Evolutionary conservation across 2,113 vertebrate genomes (phyloP), one percentile per base, ranked within the genome.

Genomic region (Bettongia penicillata): DNA sequence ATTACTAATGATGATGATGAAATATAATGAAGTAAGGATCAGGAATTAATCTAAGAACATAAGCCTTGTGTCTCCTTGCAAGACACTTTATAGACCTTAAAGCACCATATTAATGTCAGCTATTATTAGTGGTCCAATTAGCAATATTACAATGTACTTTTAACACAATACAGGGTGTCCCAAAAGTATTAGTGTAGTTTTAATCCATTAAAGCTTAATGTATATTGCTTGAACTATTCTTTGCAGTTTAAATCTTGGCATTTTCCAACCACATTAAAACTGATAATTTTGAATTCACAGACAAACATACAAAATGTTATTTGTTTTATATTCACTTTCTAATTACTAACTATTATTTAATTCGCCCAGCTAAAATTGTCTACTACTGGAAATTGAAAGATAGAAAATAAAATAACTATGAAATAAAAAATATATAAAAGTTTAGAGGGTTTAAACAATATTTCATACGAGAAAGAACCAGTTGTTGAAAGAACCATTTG

Each of bases 271-370:
- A 68, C 8, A 6, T 68, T 16, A 68, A 61, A 77, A 77, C n/a
- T n/a, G 61, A 37, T 77, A 19, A 77, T 77, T 77, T 77, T 77
- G 37, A 77, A 31, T 1, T 7, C 37, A 77, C 37, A 37, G 12
- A 31, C 9, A 68, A n/a, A 68, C 3, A 19, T n/a, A 68, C 37
- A n/a, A 77, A 77, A 77, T 77, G 31, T n/a, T n/a, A 68, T 68
- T 68, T 77, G 25, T 57, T 95, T 68, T 89, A 94, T 68, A 55
- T 94, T 19, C 89, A 90, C 25, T 68, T 53, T 77, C 52, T 94
- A 37, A 52, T 93, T 90, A 92, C 95, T 90, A 55, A 91, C 84
- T 0, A 52, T 31, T 57, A 25, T 48, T 37, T 10, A 94, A 57
- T 68, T 94, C 84, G 47, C 24, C 53, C 53, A 90, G 77, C 2